Evolutionary conservation across 2,797 vertebrate genomes (phyloP).

Genomic region (Adrianichthys oophorus): DNA sequence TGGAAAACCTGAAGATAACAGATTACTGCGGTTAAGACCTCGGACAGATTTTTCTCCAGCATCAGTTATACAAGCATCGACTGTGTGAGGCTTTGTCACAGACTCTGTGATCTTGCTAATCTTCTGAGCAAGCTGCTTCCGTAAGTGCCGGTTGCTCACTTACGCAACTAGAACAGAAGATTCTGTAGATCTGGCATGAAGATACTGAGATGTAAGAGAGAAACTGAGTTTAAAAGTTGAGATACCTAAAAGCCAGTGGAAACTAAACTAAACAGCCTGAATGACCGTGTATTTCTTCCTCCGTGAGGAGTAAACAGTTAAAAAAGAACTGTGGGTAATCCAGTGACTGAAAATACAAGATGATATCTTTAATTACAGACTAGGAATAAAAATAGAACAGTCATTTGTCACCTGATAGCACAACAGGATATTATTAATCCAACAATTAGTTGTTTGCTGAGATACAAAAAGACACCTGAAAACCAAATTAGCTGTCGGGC

Average conservation of each 20-base stretch:
- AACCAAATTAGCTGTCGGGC: too few species aligned
- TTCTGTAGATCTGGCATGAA: neutral
- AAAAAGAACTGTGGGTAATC: too few species aligned
- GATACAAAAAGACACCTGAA: too few species aligned
- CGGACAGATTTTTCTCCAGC: conserved; percentile 19
- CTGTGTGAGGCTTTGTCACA: conserved; percentile 20
- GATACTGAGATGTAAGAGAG: neutral
- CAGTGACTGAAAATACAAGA: too few species aligned
- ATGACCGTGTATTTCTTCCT: too few species aligned
- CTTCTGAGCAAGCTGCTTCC: conserved; percentile 9
- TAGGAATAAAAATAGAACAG: too few species aligned
- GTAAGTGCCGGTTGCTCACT: neutral
- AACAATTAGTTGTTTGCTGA: neutral
- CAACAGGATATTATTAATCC: too few species aligned
- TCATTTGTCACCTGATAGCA: too few species aligned
- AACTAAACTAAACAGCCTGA: too few species aligned
- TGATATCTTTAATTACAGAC: too few species aligned
- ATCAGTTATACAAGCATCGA: conserved; percentile 47
- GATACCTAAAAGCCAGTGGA: neutral
- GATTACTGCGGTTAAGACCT: conserved; percentile 39
- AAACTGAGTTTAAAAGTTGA: neutral
- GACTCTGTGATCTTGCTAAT: neutral
- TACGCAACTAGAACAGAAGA: conserved; percentile 5
- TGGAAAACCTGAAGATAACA: conserved; percentile 16
- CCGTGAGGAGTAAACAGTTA: too few species aligned